Conservation (phyloP, 2,888 invertebrate species). For the Phytoseiulus persimilis region DNA sequence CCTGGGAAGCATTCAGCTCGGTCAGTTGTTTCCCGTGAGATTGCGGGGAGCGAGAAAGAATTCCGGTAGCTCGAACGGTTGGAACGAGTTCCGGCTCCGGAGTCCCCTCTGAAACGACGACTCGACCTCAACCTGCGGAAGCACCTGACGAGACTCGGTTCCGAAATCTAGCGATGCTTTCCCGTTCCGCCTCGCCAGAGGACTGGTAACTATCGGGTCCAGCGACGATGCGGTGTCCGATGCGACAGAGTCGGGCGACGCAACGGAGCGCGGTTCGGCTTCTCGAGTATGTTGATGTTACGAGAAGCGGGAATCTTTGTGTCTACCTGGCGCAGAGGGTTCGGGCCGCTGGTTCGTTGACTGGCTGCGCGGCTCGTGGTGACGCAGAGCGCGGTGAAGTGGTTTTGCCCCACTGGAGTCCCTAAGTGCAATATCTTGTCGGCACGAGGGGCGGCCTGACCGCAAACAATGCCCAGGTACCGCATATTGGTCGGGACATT, state of each 20-base stretch:
- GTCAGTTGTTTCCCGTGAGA: no score
- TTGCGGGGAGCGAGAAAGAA: no score
- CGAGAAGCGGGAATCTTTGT: neutral
- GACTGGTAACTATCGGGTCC: no score
- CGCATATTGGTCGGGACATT: constrained; percentile 5
- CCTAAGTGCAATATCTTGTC: constrained; percentile 5
- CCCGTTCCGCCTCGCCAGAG: no score
- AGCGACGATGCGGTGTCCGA: neutral
- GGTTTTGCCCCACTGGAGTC: neutral
- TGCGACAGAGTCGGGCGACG: neutral
- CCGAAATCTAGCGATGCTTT: no score
- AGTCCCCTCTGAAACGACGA: no score
- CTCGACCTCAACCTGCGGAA: no score
- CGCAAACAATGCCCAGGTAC: constrained; percentile 5
- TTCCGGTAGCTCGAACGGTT: no score
- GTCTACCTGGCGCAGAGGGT: neutral
- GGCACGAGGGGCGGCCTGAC: neutral
- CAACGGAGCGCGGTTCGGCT: neutral
- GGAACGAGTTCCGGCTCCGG: no score
- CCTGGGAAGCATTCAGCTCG: no score
- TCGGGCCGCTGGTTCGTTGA: neutral
- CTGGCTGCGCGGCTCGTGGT: neutral
- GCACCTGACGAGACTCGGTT: no score
- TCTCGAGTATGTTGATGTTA: neutral
- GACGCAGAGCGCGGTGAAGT: constrained; percentile 5